Conservation (phyloP, 2,797 vertebrate species). For the Ctenopoma multispine region DNA sequence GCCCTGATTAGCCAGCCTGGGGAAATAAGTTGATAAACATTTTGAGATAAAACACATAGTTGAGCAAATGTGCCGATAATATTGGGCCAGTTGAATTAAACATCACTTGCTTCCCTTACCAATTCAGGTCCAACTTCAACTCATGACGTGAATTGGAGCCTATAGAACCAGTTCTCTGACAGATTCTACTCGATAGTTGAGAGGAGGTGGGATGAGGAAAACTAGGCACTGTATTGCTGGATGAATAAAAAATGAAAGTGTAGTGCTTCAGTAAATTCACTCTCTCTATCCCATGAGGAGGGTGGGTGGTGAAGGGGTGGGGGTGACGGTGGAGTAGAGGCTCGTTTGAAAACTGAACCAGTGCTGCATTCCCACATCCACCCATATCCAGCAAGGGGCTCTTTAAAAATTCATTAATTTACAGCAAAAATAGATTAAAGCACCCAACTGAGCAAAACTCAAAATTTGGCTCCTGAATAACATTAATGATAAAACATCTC, state of each 20-base stretch:
- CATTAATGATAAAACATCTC: constrained; percentile 87
- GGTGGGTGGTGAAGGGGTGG: constrained; percentile 55
- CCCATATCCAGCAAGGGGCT: constrained; percentile 80
- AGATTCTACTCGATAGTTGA: constrained; percentile 65
- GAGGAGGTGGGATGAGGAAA: constrained; percentile 60
- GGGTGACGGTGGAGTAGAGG: constrained; percentile 55
- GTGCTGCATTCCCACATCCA: constrained; percentile 82
- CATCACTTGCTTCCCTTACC: constrained; percentile 52
- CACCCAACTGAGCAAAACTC: constrained; percentile 87
- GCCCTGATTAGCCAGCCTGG: constrained; percentile 49
- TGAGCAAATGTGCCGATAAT: constrained; percentile 53
- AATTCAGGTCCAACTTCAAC: constrained; percentile 58
- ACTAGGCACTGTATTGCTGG: constrained; percentile 75
- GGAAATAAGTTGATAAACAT: constrained; percentile 56
- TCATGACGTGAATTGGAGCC: constrained; percentile 38
- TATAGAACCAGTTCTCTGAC: constrained; percentile 61
- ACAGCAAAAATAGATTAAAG: constrained; percentile 90
- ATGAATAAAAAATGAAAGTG: constrained; percentile 86
- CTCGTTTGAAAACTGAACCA: constrained; percentile 80
- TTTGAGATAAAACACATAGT: constrained; percentile 56
- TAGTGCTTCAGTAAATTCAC: constrained; percentile 79
- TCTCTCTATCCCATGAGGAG: constrained; percentile 77
- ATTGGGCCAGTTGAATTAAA: constrained; percentile 61
- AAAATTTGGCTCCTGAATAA: constrained; percentile 87
- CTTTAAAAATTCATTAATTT: constrained; percentile 92